These are phyloP conservation scores for Hyla sarda DNA, from an alignment of 2,113 vertebrate species.

Conservation along the genomic window DNA sequence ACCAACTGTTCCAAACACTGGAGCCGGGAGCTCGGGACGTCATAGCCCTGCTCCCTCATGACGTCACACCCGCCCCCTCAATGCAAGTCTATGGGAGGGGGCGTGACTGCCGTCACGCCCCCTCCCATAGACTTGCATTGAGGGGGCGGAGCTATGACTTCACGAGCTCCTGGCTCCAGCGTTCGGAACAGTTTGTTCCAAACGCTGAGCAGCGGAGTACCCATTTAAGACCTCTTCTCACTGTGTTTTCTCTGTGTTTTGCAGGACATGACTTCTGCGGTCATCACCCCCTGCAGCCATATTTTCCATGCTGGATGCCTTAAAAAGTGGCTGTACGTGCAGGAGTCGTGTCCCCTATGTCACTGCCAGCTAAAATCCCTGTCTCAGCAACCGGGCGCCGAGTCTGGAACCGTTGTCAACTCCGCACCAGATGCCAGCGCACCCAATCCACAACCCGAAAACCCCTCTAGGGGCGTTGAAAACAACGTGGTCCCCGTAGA, in stretches of 20 bases:
- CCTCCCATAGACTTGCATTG: too few species aligned
- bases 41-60: too few species aligned
- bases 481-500: conserved; percentile 36
- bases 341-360: conserved; percentile 96
- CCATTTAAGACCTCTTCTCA: neutral
- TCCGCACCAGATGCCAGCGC: conserved; percentile 73
- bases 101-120: too few species aligned
- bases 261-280: conserved; percentile 94
- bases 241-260: conserved; percentile 50
- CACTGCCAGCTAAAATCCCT: conserved; percentile 94
- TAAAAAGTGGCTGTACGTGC: conserved; percentile 98
- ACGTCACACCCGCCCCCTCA: too few species aligned
- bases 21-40: too few species aligned
- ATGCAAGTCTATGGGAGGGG: too few species aligned
- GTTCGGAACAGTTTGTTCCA: too few species aligned
- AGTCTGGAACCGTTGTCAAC: conserved; percentile 68
- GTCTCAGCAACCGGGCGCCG: conserved; percentile 72
- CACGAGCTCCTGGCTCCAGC: too few species aligned
- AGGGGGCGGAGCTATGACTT: too few species aligned
- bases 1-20: too few species aligned
- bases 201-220: too few species aligned
- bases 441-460: conserved; percentile 68
- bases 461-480: conserved; percentile 56
- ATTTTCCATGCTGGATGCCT: conserved; percentile 97
- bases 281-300: conserved; percentile 96